These are phyloP conservation scores for Penaeus monodon DNA, from an alignment of 2,888 invertebrate genomes.

Conservation along the genomic window DNA sequence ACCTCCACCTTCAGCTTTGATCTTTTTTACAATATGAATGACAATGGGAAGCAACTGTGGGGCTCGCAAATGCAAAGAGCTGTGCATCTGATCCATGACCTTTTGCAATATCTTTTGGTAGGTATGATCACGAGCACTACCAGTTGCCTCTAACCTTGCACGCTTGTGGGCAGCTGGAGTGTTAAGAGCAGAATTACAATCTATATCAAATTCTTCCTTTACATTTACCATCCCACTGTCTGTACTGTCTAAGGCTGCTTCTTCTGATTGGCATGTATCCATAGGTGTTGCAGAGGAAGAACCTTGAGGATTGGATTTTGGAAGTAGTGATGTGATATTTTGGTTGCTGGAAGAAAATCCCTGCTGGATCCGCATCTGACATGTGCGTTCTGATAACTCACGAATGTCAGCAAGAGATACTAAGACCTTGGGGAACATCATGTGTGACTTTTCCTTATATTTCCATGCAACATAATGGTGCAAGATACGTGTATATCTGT, in stretches of 20 bases:
- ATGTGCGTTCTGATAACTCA: conserved; percentile 61
- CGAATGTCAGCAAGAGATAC: conserved; percentile 64
- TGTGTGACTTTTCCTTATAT: conserved; percentile 54
- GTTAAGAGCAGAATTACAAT: conserved; percentile 5
- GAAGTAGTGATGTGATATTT: conserved; percentile 10
- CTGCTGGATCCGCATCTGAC: conserved; percentile 57
- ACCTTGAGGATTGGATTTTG: background rate
- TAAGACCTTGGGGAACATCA: conserved; percentile 64
- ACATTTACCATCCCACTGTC: conserved; percentile 7
- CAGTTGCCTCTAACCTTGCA: conserved; percentile 39
- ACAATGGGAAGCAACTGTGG: conserved; percentile 49
- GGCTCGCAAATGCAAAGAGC: conserved; percentile 40
- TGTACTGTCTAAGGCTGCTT: background rate
- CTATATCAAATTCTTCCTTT: conserved; percentile 35
- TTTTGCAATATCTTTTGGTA: conserved; percentile 56
- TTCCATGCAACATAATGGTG: conserved; percentile 58
- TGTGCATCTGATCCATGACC: conserved; percentile 54
- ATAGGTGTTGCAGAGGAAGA: conserved; percentile 13
- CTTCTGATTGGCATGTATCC: conserved; percentile 39
- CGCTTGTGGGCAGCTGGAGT: conserved; percentile 37
- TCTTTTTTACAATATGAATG: conserved; percentile 49
- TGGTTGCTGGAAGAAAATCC: conserved; percentile 24
- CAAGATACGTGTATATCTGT: conserved; percentile 62
- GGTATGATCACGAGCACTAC: conserved; percentile 47
- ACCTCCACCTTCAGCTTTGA: conserved; percentile 34